These are phyloP conservation scores for Neodiprion virginianus DNA, from an alignment of 1,140 invertebrate species.

Conservation along the genomic window DNA sequence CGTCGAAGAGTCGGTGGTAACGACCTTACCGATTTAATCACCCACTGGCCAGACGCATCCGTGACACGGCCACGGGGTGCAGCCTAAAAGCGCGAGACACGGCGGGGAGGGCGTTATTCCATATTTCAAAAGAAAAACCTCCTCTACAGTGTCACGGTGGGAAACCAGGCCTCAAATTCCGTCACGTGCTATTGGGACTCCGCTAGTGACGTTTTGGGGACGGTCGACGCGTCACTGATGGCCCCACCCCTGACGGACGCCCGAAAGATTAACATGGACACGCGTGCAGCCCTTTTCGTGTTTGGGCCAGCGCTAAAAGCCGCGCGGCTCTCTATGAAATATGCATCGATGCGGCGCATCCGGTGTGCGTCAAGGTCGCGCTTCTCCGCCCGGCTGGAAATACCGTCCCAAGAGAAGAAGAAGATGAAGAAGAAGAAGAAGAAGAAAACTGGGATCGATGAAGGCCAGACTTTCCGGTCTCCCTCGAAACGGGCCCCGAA, in stretches of 20 bases:
- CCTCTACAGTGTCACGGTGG: neutral
- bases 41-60: neutral
- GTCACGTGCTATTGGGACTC: constrained; percentile 36
- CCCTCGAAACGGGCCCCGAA: no score
- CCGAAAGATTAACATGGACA: neutral
- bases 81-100: neutral
- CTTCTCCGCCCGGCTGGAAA: neutral
- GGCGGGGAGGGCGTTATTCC: neutral
- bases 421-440: no score
- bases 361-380: neutral
- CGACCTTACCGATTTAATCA: neutral
- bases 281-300: neutral
- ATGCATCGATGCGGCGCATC: neutral
- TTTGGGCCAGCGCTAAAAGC: neutral
- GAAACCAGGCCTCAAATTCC: neutral
- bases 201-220: neutral
- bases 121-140: constrained; percentile 6
- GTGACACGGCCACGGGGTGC: neutral
- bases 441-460: no score
- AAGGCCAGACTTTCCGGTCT: no score
- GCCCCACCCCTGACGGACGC: neutral
- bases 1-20: neutral
- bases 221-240: neutral
- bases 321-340: neutral
- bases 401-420: no score